Base-by-base conservation (phyloP, 1,140 invertebrate species). In the Heliconius melpomene region DNA sequence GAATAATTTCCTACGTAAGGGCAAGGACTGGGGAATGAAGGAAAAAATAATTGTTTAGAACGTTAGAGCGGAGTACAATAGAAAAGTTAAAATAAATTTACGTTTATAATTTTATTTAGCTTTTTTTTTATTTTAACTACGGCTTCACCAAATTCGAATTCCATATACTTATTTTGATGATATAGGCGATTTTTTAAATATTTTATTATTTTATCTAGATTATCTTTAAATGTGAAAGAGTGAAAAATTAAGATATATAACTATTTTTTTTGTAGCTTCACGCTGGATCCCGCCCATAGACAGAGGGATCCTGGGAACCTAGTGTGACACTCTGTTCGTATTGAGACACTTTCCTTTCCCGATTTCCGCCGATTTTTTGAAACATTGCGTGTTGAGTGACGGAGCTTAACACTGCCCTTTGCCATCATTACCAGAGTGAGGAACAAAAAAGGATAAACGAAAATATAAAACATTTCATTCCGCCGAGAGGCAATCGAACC, bases 21-120 rank as follows among this genome's bases (percentile, higher is more conserved):
- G 60, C 8, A 57, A 23, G 60, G 26, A 66, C 29, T 66, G 23
- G 9, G 11, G 57, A n/a, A 23, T 60, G 8, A 29, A 66, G 11
- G 60, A 29, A 66, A n/a, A 66, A 46, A 46, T 66, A 29, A 66
- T 66, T 66, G 60, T 66, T 66, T 66, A 26, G 23, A 66, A 66
- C 26, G 60, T 18, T 66, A 66, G 26, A 66, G n/a, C n/a, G 54
- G 9, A n/a, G 60, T 26, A 66, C 23, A 66, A 66, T 66, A 16
- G 26, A 29, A 66, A 66, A 66, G 26, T 66, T 66, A 3, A 23
- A 29, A 66, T 23, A 57, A n/a, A 29, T 23, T 29, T 66, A 66
- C 60, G 23, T 29, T 66, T 66, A 16, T 16, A 26, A 3, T 26
- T 26, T 29, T 46, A 46, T 46, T 46, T 46, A 66, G 26, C 16